Evolutionary conservation across 1,140 invertebrate species (phyloP).

Genomic region (Zaprionus nigranus): DNA sequence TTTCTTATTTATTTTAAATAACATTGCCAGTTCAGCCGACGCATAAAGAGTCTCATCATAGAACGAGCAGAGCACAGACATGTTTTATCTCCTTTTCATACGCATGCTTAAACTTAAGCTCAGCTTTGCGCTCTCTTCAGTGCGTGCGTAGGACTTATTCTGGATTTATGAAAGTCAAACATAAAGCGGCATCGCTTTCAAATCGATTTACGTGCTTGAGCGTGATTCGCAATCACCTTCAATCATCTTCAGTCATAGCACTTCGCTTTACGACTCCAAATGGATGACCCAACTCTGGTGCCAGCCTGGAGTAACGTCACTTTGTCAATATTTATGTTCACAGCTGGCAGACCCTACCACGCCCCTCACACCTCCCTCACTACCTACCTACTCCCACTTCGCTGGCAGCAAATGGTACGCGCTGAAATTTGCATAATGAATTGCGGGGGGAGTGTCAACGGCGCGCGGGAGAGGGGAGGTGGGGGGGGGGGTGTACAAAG

Average conservation of each 20-base stretch:
- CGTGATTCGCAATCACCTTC: slow-evolving; percentile 50
- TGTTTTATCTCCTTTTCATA: neutral
- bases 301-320: slow-evolving; percentile 28
- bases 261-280: slow-evolving; percentile 41
- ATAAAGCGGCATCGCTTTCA: slow-evolving; percentile 2
- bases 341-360: slow-evolving; percentile 13
- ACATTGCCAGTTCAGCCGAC: no score
- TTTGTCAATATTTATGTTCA: slow-evolving; percentile 60
- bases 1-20: no score
- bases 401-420: slow-evolving; percentile 25
- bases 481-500: neutral
- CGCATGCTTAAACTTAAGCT: neutral
- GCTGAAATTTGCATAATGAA: slow-evolving; percentile 66
- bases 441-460: slow-evolving; percentile 5
- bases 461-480: neutral
- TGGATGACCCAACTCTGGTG: slow-evolving; percentile 15
- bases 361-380: neutral
- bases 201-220: slow-evolving; percentile 19
- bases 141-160: neutral
- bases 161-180: slow-evolving; percentile 30
- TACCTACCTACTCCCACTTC: neutral
- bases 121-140: neutral
- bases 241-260: slow-evolving; percentile 52
- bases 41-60: neutral
- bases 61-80: neutral